Base-by-base conservation (phyloP, 2,113 vertebrate genomes). In the Clarias gariepinus region DNA sequence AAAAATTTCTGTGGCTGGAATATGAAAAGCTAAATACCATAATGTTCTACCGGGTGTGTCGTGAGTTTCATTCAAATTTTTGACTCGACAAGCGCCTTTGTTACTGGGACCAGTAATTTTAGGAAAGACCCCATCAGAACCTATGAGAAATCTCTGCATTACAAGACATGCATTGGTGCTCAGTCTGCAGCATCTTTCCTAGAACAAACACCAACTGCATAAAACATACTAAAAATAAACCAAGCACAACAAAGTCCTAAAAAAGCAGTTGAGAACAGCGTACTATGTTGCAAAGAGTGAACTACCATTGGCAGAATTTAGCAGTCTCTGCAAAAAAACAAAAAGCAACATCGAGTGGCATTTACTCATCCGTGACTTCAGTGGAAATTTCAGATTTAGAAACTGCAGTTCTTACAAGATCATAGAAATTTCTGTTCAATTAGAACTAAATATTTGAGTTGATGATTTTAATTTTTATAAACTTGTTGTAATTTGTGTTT, bases 71-170 rank as follows among this genome's bases (percentile, higher is more conserved):
- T 6, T 41, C 41, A 3, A 3, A 41, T 41, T 41, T 41, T 5
- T 41, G 41, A 41, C 41, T 81, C 58, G 58, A 81, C 58, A 12
- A 63, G 58, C 11, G 9, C 58, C 4, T 81, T 63, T 81, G 80
- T 63, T 33, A 63, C 80, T 63, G 80, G 80, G 16, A 41, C 80
- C 58, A 81, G 30, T 63, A 81, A 63, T 81, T 81, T 81, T 63
- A 81, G 18, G 33, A 81, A 81, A 81, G 30, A 81, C 33, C 80
- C 58, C 58, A 81, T 81, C 79, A 81, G 55, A 81, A 81, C 57
- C 80, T 16, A 41, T 63, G 58, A 81, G 1, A 81, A 81, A 63
- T 61, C 58, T 11, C 19, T 63, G 30, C 79, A 81, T 81, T 30
- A 63, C 58, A 81, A 81, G 33, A 81, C 33, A 33, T 41, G 41